Evolutionary conservation across 2,113 vertebrate species (phyloP).

Genomic region (Thunnus maccoyii): DNA sequence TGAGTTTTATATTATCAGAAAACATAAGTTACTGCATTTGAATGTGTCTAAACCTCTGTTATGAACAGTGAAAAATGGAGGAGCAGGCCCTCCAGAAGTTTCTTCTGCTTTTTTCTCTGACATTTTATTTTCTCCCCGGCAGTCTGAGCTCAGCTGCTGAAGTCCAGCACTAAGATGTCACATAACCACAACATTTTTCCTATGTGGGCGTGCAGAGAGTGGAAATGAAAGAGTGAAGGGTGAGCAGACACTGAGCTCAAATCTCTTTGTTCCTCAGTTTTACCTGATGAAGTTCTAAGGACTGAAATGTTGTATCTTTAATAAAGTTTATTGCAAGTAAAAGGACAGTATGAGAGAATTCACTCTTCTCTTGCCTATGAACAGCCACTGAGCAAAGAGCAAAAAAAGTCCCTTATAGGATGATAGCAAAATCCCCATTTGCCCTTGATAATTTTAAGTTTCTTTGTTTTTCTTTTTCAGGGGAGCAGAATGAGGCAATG

Average conservation of each 20-base stretch:
- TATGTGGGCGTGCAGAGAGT: slow-evolving; percentile 65
- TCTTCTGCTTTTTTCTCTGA: slow-evolving; percentile 35
- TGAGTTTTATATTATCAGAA: not conserved
- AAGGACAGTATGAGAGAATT: no score
- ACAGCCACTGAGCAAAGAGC: slow-evolving; percentile 22
- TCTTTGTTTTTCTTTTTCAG: not conserved
- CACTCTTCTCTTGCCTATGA: not conserved
- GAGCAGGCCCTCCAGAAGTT: slow-evolving; percentile 9
- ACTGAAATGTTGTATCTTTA: no score
- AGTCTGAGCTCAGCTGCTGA: slow-evolving; percentile 27
- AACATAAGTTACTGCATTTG: not conserved
- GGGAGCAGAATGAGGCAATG: not conserved
- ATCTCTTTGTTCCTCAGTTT: no score
- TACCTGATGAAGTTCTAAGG: no score
- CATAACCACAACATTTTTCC: slow-evolving; percentile 78
- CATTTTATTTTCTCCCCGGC: slow-evolving; percentile 50
- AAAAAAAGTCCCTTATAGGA: slow-evolving; percentile 2
- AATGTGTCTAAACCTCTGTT: not conserved
- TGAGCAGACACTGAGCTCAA: slow-evolving; percentile 32
- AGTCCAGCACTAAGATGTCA: slow-evolving; percentile 70
- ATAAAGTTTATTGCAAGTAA: no score
- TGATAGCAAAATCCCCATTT: not conserved
- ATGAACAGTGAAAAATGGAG: not conserved
- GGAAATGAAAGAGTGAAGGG: slow-evolving; percentile 57
- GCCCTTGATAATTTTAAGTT: no score